Base-by-base conservation (phyloP, 1,140 invertebrate genomes). In the Euwallacea similis region DNA sequence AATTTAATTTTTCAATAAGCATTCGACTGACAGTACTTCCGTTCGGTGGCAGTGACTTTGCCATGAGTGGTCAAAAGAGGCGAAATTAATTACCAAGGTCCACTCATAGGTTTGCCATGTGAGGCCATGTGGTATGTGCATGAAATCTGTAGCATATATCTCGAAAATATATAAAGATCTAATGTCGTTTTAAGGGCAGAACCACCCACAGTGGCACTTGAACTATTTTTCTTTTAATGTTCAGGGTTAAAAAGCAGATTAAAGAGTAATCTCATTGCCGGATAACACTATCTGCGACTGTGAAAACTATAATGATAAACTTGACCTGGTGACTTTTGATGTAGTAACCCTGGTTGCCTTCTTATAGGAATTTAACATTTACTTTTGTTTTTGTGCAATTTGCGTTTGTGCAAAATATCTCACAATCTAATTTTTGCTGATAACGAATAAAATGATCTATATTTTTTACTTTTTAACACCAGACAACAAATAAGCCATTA, bases 31-130 rank as follows among this genome's bases (percentile, higher is more conserved):
- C 62, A 50, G 42, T 53, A 64, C 62, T 64, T 64, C 62, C 62
- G 62, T 53, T 64, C 59, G 46, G 15, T 64, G 62, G 62, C 62
- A 64, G 62, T 64, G 62, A 64, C 62, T 47, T 64, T 61, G 42
- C 59, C 59, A 43, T 11, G n/a, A 43, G 9, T 10, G 59, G 59
- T n/a, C 21, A 42, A 13, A 61, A 64, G 33, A 64, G 7, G 13
- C 62, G 21, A n/a, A 64, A 41, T 50, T 42, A 42, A 42, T 64
- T 64, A 21, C 46, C 62, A 64, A 64, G 62, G 62, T n/a, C 21
- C 54, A 50, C 46, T 7, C 13, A 21, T 58, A 16, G 11, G 55
- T 33, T 11, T 33, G 55, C 55, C 55, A 58, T 58, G 21, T 58
- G 55, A 58, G 55, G 55, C 16, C 55, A 21, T 16, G 21, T 16